Percentiles rank a stretch among this genome's conserved stretches.
Evolutionary conservation across 2,113 vertebrate species (phyloP).

Genomic region (Siphamia tubifer): DNA sequence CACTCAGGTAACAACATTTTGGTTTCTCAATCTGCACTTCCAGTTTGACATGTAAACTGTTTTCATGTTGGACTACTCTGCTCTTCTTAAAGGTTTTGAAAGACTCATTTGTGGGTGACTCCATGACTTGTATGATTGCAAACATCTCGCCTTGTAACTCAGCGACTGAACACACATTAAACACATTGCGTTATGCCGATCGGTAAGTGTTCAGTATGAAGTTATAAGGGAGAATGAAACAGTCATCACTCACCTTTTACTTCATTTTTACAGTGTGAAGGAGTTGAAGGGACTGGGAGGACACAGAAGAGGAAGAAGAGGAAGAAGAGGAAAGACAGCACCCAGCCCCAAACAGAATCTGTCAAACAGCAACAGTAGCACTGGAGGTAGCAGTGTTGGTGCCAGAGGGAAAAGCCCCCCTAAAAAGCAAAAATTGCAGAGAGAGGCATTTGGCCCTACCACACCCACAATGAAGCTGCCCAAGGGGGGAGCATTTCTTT

Average conservation of each 20-base stretch:
- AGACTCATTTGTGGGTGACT: slow-evolving; percentile 92
- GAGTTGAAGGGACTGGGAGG: slow-evolving; percentile 84
- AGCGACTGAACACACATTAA: slow-evolving; percentile 90
- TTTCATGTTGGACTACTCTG: background rate
- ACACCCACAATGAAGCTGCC: slow-evolving; percentile 52
- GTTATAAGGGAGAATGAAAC: too few relatives aligned
- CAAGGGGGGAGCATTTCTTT: slow-evolving; percentile 50
- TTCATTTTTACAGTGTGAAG: slow-evolving; percentile 85
- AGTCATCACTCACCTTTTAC: background rate
- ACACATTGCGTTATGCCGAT: slow-evolving; percentile 92
- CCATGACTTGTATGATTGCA: slow-evolving; percentile 94
- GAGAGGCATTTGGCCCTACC: background rate
- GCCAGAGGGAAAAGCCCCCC: slow-evolving; percentile 79
- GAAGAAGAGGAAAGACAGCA: slow-evolving; percentile 49
- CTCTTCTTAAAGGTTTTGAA: slow-evolving; percentile 84
- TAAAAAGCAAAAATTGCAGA: slow-evolving; percentile 82
- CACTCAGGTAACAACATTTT: slow-evolving; percentile 80
- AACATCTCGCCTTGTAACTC: slow-evolving; percentile 88
- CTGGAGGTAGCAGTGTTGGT: background rate
- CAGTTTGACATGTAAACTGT: background rate
- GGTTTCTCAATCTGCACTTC: too few relatives aligned
- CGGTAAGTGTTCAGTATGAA: slow-evolving; percentile 77
- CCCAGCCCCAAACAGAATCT: slow-evolving; percentile 78
- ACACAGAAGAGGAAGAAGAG: slow-evolving; percentile 48
- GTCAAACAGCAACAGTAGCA: slow-evolving; percentile 42